Evolutionary conservation across 2,888 invertebrate genomes (phyloP).

Genomic region (Tetanocera ferruginea): DNA sequence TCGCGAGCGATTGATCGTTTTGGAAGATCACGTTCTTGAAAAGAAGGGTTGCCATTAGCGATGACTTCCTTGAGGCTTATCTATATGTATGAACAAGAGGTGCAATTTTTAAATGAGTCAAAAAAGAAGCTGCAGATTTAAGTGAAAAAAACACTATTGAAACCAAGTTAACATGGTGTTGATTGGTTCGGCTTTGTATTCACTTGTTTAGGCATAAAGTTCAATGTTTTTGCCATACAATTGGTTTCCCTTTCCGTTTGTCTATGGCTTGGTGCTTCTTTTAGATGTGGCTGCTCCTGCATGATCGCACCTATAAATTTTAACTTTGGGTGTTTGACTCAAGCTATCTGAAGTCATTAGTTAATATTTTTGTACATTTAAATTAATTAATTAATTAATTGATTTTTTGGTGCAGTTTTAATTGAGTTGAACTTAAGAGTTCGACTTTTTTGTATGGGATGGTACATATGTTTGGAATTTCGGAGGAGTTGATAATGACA

Average conservation of each 20-base stretch:
- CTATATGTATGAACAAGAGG: not conserved
- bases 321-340: not conserved
- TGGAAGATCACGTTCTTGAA: slow-evolving; percentile 28
- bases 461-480: too few relatives aligned
- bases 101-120: not conserved
- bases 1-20: not conserved
- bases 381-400: slow-evolving; percentile 27
- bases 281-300: not conserved
- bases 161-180: too few relatives aligned
- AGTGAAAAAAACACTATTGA: too few relatives aligned
- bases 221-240: slow-evolving; percentile 20
- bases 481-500: too few relatives aligned
- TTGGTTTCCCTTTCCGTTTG: slow-evolving; percentile 14
- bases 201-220: slow-evolving; percentile 17
- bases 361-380: slow-evolving; percentile 6
- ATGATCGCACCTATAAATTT: slow-evolving; percentile 1
- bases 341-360: not conserved
- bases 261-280: not conserved
- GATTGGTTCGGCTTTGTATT: not conserved
- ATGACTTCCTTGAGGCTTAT: not conserved
- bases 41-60: slow-evolving; percentile 1
- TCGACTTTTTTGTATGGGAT: not conserved
- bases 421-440: slow-evolving; percentile 27
- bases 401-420: slow-evolving; percentile 23
- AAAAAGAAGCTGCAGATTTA: not conserved